Evolutionary conservation across 2,113 vertebrate species (phyloP).

Genomic region (Perca fluviatilis): DNA sequence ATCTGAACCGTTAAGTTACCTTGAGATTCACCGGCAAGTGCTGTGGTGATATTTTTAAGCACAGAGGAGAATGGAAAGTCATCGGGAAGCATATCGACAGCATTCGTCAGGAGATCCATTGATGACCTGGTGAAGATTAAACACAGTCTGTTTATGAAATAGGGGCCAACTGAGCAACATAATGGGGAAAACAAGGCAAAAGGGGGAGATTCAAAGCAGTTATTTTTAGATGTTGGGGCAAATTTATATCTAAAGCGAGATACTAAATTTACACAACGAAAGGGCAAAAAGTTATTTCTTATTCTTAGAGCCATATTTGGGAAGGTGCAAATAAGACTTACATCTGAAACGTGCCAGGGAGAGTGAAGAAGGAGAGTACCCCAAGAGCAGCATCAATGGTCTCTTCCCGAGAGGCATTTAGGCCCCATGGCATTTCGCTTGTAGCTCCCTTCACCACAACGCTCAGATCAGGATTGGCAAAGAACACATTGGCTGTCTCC

Average conservation of each 20-base stretch:
- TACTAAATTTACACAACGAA: not conserved
- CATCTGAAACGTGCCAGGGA: conserved; percentile 38
- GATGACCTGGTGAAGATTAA: conserved; percentile 62
- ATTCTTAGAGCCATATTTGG: not conserved
- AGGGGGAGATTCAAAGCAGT: not conserved
- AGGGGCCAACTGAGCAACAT: not conserved
- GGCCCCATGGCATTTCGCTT: conserved; percentile 48
- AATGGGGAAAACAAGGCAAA: not conserved
- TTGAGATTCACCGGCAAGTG: conserved; percentile 72
- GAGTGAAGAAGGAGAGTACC: conserved; percentile 73
- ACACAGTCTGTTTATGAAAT: conserved; percentile 23
- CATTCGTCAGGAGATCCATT: conserved; percentile 63
- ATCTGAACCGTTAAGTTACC: conserved; percentile 69
- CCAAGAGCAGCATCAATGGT: conserved; percentile 71
- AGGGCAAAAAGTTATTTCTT: not conserved
- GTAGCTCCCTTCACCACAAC: conserved; percentile 75
- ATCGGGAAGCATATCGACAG: conserved; percentile 67
- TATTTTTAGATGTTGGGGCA: not conserved
- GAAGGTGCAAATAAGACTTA: conserved; percentile 50
- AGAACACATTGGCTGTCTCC: conserved; percentile 77
- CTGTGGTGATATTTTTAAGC: conserved; percentile 69
- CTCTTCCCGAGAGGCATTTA: conserved; percentile 55
- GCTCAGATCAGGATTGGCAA: conserved; percentile 77
- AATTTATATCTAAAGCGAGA: conserved; percentile 9
- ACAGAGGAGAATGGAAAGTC: conserved; percentile 63